A percentile compares a stretch with the other conserved stretches of the same genome.
phyloP scores from a whole-genome alignment of 2,797 vertebrate species.

The Sebastes wilsoni region DNA sequence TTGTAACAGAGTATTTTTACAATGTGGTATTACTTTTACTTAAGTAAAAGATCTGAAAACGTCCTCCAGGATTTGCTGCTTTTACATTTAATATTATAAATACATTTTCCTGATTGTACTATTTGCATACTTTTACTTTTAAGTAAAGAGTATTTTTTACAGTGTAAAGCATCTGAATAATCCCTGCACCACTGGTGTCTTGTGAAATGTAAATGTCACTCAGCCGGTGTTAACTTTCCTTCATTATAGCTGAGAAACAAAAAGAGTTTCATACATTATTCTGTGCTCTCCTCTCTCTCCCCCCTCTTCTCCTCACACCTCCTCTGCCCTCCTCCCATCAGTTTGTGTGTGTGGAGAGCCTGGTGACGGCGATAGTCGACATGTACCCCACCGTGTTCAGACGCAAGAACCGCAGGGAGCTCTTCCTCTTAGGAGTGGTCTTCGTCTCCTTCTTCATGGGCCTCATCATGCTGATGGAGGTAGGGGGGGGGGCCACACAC shows the following conservation, averaged over 20 bases:
- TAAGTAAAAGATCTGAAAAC: too few species aligned
- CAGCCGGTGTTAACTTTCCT: neutral
- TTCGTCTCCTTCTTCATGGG: conserved; percentile 89
- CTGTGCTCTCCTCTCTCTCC: neutral
- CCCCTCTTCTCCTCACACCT: neutral
- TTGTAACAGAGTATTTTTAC: neutral
- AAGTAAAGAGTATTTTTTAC: too few species aligned
- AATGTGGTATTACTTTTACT: too few species aligned
- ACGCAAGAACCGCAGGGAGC: conserved; percentile 89
- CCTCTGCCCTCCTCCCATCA: conserved; percentile 44
- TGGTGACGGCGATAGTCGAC: conserved; percentile 91
- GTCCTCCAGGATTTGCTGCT: neutral
- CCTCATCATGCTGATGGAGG: conserved; percentile 94
- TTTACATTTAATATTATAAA: neutral
- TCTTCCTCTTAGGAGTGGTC: conserved; percentile 85
- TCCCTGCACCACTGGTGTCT: neutral
- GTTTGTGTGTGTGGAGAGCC: conserved; percentile 94
- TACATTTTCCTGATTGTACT: neutral
- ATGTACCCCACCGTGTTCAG: conserved; percentile 91
- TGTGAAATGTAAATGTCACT: neutral
- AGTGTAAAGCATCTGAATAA: neutral
- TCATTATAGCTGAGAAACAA: neutral
- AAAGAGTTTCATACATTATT: neutral
- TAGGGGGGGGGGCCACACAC: conserved; percentile 48
- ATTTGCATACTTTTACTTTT: neutral